Percentiles rank a stretch among this genome's conserved stretches.
Evolutionary conservation across 2,888 invertebrate species (phyloP).

Genomic region (Brenthis daphne): DNA sequence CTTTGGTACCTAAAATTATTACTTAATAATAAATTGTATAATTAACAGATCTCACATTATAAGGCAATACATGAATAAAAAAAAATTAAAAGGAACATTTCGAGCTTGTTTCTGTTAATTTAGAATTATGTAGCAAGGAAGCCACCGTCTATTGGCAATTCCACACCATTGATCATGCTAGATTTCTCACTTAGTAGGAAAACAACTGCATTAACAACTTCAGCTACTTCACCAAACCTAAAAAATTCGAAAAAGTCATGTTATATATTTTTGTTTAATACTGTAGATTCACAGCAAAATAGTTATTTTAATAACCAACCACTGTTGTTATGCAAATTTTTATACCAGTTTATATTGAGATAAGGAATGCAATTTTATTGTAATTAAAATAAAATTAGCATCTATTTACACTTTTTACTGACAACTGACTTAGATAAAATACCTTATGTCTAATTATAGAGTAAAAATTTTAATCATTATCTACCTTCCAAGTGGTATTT

Average conservation of each 20-base stretch:
- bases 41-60: constrained; percentile 40
- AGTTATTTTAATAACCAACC: too few species aligned
- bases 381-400: too few species aligned
- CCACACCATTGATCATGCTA: constrained; percentile 84
- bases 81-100: constrained; percentile 26
- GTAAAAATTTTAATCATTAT: constrained; percentile 17
- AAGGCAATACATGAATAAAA: constrained; percentile 15
- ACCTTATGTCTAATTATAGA: too few species aligned
- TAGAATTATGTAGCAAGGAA: constrained; percentile 77
- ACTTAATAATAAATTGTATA: constrained; percentile 34
- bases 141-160: constrained; percentile 92
- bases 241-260: constrained; percentile 34
- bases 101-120: constrained; percentile 21
- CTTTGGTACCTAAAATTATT: constrained; percentile 41
- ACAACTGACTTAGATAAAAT: too few species aligned
- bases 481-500: constrained; percentile 93
- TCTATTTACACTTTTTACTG: too few species aligned
- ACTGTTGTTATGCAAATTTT: too few species aligned
- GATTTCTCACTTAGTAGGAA: constrained; percentile 88
- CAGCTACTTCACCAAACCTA: constrained; percentile 88
- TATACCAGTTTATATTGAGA: too few species aligned
- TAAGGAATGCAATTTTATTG: too few species aligned
- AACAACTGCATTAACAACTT: constrained; percentile 90
- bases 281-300: too few species aligned
- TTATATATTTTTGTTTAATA: too few species aligned